A percentile compares a stretch with the other conserved stretches of the same genome.
Conservation (phyloP, 2,888 invertebrate species). For the Nemotelus pantherinus region DNA sequence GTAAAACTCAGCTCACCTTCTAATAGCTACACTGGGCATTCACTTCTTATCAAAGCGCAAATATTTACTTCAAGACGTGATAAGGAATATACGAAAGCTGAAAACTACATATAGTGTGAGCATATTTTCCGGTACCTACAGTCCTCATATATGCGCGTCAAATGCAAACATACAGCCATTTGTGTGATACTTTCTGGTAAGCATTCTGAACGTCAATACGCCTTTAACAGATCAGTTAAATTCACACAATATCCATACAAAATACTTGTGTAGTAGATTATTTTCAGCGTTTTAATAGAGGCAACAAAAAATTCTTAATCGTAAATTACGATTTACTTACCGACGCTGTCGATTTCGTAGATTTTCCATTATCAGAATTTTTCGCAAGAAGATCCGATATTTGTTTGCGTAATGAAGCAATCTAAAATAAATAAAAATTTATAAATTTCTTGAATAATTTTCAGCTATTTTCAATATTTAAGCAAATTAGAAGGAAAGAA, state of each 20-base stretch:
- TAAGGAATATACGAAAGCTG: slow-evolving; percentile 13
- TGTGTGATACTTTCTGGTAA: background rate
- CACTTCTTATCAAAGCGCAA: slow-evolving; percentile 45
- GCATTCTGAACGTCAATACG: background rate
- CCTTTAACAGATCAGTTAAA: slow-evolving; percentile 11
- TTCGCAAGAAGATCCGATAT: slow-evolving; percentile 61
- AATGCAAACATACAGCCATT: slow-evolving; percentile 18
- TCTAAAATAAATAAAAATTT: slow-evolving; percentile 58
- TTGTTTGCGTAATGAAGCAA: slow-evolving; percentile 62
- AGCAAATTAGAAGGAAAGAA: no score
- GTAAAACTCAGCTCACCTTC: background rate
- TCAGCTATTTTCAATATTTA: no score
- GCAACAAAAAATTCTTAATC: slow-evolving; percentile 5
- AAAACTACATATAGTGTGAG: slow-evolving; percentile 1
- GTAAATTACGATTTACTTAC: slow-evolving; percentile 53
- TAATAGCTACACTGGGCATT: slow-evolving; percentile 19
- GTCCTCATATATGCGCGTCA: slow-evolving; percentile 16
- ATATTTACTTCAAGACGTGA: slow-evolving; percentile 45
- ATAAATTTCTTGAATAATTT: no score
- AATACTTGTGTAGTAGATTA: background rate
- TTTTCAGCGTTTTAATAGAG: slow-evolving; percentile 1
- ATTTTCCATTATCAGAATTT: slow-evolving; percentile 54
- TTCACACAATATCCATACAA: background rate
- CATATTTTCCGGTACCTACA: slow-evolving; percentile 20
- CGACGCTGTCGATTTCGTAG: slow-evolving; percentile 55